Percentiles rank a stretch among this genome's conserved stretches.
Conservation (phyloP, 2,113 vertebrate species). For the Bubo scandiacus region DNA sequence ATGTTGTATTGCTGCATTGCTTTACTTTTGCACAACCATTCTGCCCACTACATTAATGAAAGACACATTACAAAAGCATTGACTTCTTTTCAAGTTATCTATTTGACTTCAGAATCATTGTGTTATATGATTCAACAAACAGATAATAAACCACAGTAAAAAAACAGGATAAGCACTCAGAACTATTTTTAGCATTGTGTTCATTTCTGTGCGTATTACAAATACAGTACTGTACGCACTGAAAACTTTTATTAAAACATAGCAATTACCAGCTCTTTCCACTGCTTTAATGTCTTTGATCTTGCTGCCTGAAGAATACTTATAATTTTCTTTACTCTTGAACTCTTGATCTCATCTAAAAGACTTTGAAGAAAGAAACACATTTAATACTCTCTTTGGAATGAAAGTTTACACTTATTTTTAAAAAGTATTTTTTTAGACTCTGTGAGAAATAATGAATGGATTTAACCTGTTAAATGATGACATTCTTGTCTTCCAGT, state of each 20-base stretch:
- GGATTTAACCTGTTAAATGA: conserved; percentile 78
- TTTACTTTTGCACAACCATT: background rate
- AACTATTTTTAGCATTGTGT: background rate
- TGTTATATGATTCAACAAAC: background rate
- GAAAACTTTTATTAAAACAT: background rate
- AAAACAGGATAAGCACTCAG: background rate
- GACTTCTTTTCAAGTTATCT: background rate
- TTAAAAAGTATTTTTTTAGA: background rate
- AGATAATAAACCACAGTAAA: background rate
- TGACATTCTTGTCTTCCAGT: conserved; percentile 82
- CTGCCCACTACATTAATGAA: background rate
- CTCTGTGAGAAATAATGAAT: background rate
- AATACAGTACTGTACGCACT: background rate
- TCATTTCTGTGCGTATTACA: background rate
- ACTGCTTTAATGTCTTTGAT: conserved; percentile 75
- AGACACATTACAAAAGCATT: background rate
- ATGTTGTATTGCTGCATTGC: background rate
- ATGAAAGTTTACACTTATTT: background rate
- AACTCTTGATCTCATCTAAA: conserved; percentile 81
- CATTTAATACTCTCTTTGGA: background rate
- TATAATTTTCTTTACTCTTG: conserved; percentile 79
- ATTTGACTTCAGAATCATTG: background rate
- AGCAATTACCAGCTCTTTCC: conserved; percentile 80
- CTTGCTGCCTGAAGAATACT: conserved; percentile 80
- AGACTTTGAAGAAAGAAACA: conserved; percentile 71